These are phyloP conservation scores for Aporrectodea caliginosa DNA, from an alignment of 1,140 invertebrate genomes.

Conservation along the genomic window DNA sequence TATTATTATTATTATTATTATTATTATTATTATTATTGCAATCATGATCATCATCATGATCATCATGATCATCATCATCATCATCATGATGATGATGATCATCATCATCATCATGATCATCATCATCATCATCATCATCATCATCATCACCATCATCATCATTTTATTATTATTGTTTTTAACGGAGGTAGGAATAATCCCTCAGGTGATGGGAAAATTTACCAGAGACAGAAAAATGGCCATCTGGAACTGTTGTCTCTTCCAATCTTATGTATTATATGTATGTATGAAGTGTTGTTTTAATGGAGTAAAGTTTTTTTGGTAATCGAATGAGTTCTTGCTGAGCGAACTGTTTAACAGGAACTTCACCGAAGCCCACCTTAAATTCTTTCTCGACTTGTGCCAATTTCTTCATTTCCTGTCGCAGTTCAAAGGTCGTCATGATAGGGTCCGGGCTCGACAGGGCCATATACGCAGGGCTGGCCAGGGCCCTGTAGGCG, in stretches of 20 bases:
- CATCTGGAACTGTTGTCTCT: too few species aligned
- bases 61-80: slow-evolving; percentile 4
- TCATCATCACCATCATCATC: too few species aligned
- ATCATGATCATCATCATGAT: too few species aligned
- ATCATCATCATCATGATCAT: slow-evolving; percentile 4
- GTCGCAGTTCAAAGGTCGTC: slow-evolving; percentile 63
- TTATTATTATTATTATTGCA: background rate
- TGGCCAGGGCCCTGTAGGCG: slow-evolving; percentile 53
- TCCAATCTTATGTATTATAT: too few species aligned
- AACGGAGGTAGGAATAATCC: too few species aligned
- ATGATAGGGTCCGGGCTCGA: slow-evolving; percentile 65
- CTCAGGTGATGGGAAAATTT: too few species aligned
- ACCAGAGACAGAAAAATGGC: too few species aligned
- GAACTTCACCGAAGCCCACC: slow-evolving; percentile 67
- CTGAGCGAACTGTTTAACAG: background rate
- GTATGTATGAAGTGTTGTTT: background rate
- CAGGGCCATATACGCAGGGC: slow-evolving; percentile 64
- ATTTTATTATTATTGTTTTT: too few species aligned
- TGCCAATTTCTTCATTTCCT: slow-evolving; percentile 57
- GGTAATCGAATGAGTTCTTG: too few species aligned
- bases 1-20: background rate
- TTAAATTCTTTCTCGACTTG: slow-evolving; percentile 38
- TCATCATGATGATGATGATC: background rate
- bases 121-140: slow-evolving; percentile 7
- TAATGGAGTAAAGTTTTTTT: too few species aligned